Base-by-base conservation (phyloP, 2,113 vertebrate genomes). In the Egretta garzetta region DNA sequence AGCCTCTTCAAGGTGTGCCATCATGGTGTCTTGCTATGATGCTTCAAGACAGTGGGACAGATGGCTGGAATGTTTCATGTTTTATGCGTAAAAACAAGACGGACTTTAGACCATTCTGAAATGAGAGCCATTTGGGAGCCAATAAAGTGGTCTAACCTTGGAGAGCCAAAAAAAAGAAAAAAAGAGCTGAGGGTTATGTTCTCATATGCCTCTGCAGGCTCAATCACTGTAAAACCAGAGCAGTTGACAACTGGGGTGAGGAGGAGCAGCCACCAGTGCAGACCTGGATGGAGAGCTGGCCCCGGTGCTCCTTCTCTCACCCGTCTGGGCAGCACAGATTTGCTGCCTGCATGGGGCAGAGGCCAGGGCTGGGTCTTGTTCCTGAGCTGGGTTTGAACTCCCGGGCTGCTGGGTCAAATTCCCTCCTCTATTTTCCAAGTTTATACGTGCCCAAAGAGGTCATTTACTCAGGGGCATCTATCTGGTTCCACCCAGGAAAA, bases 11-110 rank as follows among this genome's bases (percentile, higher is more conserved):
- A 58, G 41, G 16, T 56, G 15, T 64, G 49, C 32, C 52, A 13
- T 17, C 0, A 0, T 53, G 26, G 22, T 37, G 41, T 10, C 32
- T 81, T 79, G 50, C 32, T 74, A 19, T 58, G 60, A 13, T 53
- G 24, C 41, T 59, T 50, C 45, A 66, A 73, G 30, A 16, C 0
- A 8, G 4, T 55, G 30, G 35, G 24, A 55, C 43, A 23, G 6
- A 17, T 55, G 56, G 22, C 32, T 37, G 22, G 21, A 87, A 74
- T 33, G 33, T 63, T 91, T 63, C 50, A 2, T 26, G 22, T 91
- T 77, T 45, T 22, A 14, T 17, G 18, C 17, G 10, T n/a, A n/a
- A 58, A 93, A 80, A 6, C 16, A 89, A 67, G 41, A 13, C 8
- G 53, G 6, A 8, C 26, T 63, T 41, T 41, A 84, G 18, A 43